Percentiles rank a stretch among this genome's conserved stretches.
These are phyloP conservation scores for Drosophila macrospina DNA, from an alignment of 2,888 invertebrate species.

Conservation along the genomic window DNA sequence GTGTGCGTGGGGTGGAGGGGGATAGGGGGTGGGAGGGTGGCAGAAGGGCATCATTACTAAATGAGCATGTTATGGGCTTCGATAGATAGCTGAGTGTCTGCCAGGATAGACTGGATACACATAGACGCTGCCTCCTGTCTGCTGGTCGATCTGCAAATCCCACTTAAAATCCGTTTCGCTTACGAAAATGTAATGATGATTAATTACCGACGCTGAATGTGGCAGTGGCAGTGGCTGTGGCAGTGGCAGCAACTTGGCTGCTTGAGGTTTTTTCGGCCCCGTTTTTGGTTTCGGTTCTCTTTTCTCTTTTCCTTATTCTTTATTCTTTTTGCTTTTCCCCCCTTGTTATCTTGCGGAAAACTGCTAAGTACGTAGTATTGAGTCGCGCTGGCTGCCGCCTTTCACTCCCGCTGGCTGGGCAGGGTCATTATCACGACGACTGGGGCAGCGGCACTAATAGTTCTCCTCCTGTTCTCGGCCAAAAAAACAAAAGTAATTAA, in stretches of 20 bases:
- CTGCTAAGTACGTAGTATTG: constrained; percentile 67
- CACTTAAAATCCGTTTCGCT: constrained; percentile 81
- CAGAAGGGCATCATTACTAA: constrained; percentile 72
- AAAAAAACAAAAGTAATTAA: constrained; percentile 68
- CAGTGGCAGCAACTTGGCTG: constrained; percentile 33
- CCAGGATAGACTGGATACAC: constrained; percentile 16
- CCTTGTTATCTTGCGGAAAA: constrained; percentile 50
- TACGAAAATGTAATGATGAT: constrained; percentile 82
- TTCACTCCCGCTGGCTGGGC: constrained; percentile 66
- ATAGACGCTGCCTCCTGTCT: constrained; percentile 28
- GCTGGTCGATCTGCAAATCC: constrained; percentile 73
- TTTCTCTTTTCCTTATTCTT: constrained; percentile 14
- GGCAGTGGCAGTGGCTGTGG: constrained; percentile 46
- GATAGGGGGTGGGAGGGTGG: too few species aligned
- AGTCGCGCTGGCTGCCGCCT: constrained; percentile 34
- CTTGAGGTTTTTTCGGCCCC: constrained; percentile 39
- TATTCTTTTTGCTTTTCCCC: too few species aligned
- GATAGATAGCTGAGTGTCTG: constrained; percentile 48
- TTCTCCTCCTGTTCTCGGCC: constrained; percentile 16
- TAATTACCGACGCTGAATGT: constrained; percentile 70
- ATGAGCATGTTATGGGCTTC: constrained; percentile 73
- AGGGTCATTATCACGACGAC: constrained; percentile 65
- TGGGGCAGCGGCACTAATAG: constrained; percentile 38
- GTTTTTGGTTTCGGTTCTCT: constrained; percentile 26
- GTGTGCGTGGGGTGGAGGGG: too few species aligned